phyloP scores from a whole-genome alignment of 2,797 vertebrate species.

The Heliangelus exortis region DNA sequence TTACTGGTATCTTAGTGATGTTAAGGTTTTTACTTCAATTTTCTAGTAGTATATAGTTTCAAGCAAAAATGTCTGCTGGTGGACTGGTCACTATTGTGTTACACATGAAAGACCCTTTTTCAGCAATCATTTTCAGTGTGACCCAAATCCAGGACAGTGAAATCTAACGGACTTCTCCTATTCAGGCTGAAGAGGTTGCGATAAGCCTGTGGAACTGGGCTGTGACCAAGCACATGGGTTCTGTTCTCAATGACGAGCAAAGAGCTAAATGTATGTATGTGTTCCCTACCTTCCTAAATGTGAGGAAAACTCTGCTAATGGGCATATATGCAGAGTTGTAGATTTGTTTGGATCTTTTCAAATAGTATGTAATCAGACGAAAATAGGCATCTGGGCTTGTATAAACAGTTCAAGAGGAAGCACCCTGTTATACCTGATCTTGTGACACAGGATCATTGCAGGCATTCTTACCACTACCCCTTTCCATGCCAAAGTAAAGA shows the following conservation, averaged over 20 bases:
- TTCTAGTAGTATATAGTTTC: neutral
- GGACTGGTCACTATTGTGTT: neutral
- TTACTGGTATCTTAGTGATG: neutral
- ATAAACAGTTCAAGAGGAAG: neutral
- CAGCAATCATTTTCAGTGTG: neutral
- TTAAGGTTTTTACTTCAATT: neutral
- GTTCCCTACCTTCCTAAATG: neutral
- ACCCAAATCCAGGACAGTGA: neutral
- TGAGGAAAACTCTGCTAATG: neutral
- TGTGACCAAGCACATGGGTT: conserved; percentile 80
- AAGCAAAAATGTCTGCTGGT: neutral
- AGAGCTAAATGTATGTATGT: conserved; percentile 84
- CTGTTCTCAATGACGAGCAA: conserved; percentile 79
- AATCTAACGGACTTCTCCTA: neutral
- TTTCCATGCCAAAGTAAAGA: neutral
- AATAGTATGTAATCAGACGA: neutral
- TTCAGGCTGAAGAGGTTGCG: conserved; percentile 87
- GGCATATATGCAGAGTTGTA: neutral
- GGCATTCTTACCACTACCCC: neutral
- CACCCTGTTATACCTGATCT: neutral
- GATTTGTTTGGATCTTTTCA: neutral
- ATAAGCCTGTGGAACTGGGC: conserved; percentile 95
- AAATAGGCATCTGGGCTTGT: neutral
- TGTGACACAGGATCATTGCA: neutral
- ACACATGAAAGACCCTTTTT: neutral